Percentiles rank a stretch among this genome's conserved stretches.
Evolutionary conservation across 1,140 invertebrate species (phyloP).

Genomic region (Bacillus rossius): DNA sequence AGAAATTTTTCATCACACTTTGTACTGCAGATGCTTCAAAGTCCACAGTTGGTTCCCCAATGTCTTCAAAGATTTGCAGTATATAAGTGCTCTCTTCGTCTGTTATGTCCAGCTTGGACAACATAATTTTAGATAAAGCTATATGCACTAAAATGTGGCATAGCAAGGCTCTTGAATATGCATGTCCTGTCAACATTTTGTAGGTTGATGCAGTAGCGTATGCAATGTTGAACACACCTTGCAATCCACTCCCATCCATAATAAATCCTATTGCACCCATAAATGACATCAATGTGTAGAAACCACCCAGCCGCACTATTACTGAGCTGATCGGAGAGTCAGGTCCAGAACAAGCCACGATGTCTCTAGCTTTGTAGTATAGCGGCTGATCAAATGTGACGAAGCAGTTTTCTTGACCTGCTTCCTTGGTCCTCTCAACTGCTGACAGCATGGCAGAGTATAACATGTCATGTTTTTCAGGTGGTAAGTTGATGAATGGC

Average conservation of each 20-base stretch:
- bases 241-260: conserved; percentile 37
- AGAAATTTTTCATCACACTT: not conserved
- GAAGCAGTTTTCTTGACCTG: conserved; percentile 19
- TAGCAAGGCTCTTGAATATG: conserved; percentile 37
- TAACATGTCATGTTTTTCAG: conserved; percentile 17
- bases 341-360: conserved; percentile 23
- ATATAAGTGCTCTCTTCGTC: too few relatives aligned
- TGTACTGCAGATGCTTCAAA: not conserved
- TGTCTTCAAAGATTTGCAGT: too few relatives aligned
- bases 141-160: conserved; percentile 32
- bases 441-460: conserved; percentile 20
- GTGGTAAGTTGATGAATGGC: conserved; percentile 22
- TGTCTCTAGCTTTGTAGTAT: conserved; percentile 42
- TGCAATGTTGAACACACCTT: conserved; percentile 30
- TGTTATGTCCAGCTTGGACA: too few relatives aligned
- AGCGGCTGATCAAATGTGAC: conserved; percentile 28
- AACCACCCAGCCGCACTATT: conserved; percentile 28
- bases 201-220: conserved; percentile 30
- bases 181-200: conserved; percentile 39
- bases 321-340: conserved; percentile 14
- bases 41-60: too few relatives aligned
- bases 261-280: conserved; percentile 36
- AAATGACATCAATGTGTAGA: conserved; percentile 39
- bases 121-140: too few relatives aligned
- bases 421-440: conserved; percentile 10